phyloP scores from a whole-genome alignment of 2,113 vertebrate genomes.

The Antigone vipio region DNA sequence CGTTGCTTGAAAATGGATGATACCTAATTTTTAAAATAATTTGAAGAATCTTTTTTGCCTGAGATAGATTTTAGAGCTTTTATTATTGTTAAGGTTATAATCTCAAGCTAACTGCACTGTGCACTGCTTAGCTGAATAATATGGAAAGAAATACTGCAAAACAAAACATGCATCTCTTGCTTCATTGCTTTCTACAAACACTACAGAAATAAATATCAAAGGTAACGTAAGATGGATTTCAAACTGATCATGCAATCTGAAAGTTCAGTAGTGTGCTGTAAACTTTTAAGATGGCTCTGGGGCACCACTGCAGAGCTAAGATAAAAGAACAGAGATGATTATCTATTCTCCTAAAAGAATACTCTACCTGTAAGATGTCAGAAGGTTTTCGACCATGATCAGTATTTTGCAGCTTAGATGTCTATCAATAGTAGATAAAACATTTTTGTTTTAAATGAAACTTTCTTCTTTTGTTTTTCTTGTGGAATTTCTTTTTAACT shows the following conservation, averaged over 20 bases:
- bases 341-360: conserved; percentile 1
- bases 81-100: background rate
- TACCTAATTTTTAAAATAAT: background rate
- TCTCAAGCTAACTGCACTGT: background rate
- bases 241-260: background rate
- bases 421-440: background rate
- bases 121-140: background rate
- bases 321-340: conserved; percentile 51
- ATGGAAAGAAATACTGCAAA: background rate
- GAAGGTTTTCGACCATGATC: background rate
- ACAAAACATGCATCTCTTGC: background rate
- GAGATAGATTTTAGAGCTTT: background rate
- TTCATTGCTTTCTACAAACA: background rate
- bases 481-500: background rate
- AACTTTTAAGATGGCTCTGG: conserved; percentile 38
- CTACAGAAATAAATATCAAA: conserved; percentile 48
- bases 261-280: conserved; percentile 26
- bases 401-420: background rate
- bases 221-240: conserved; percentile 3
- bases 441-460: background rate
- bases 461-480: background rate
- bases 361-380: background rate
- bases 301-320: conserved; percentile 38
- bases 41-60: background rate
- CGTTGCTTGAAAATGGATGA: background rate